Base-by-base conservation (phyloP, 2,797 vertebrate genomes). In the Lycodopsis pacificus region DNA sequence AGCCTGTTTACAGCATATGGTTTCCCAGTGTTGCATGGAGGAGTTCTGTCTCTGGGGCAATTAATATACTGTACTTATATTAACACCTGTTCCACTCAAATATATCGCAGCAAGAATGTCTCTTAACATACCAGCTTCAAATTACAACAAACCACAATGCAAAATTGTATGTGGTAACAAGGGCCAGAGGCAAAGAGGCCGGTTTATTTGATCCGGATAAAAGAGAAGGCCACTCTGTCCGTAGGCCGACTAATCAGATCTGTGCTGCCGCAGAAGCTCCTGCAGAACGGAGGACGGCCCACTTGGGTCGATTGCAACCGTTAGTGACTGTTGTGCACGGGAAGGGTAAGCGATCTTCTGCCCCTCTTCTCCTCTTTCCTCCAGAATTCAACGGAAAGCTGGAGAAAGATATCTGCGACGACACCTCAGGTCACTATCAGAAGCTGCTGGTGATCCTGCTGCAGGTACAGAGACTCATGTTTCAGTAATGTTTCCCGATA, bases 381-480 rank as follows among this genome's bases (percentile, higher is more conserved):
- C 44, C 95, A 99, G 98, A 99, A 76, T 97, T 97, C 27, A 94
- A 95, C 68, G 87, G 92, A 8, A 95, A 92, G 80, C 93, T 99
- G 91, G 98, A 99, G 92, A 98, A 97, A 25, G 96, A 97, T 71
- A 93, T 99, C 86, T 95, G 94, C 46, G 91, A 95, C 59, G 98
- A 99, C 76, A 99, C 98, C 0, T 96, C 97, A 0, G 98, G 98
- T 38, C 88, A 93, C 88, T 99, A 97, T 86, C 96, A 97, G 92
- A 96, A 94, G 36, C 92, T 99, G 84, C 84, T 99, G 92, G 95
- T 99, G 85, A 97, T 98, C 79, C 95, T 99, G 46, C 93, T 97
- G 51, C 97, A 99, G 97, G 98, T 99, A 94, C 15, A 64, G 32
- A 46, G 86, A 76, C 68, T 82, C 73, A 27, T 76, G 77, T 83